Base-by-base conservation (phyloP, 2,113 vertebrate genomes). In the Camelus bactrianus region DNA sequence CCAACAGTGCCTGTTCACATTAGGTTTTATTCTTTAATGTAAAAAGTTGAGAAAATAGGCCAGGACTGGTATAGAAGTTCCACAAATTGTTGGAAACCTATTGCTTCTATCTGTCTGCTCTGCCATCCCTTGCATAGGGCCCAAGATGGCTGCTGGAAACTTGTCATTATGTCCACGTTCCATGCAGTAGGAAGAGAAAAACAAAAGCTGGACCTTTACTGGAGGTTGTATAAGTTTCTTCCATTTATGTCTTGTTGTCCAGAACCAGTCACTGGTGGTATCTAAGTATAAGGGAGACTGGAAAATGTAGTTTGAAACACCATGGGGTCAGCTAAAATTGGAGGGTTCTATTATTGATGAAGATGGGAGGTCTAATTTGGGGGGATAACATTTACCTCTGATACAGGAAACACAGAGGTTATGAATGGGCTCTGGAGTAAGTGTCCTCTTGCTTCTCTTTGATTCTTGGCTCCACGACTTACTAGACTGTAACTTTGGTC, bases 1-100 rank as follows among this genome's bases (percentile, higher is more conserved):
- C 94, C 54, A 94, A 72, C 85, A 93, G 60, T 89, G 48, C n/a
- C 60, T 95, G 24, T 97, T 91, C 89, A 93, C 48, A 76, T 65
- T 77, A 75, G 52, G 30, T 89, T 96, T 95, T 85, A 70, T 95
- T 84, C 16, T 94, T 94, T 75, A 16, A 52, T 26, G 12, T 94
- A 80, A 83, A 93, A 87, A 19, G 8, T 89, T 20, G 80, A n/a
- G 32, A 77, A 14, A 64, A 70, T 52, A 94, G 46, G 19, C 32
- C 11, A 85, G 50, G 15, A 87, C 35, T 94, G 46, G n/a, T 58
- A 52, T 17, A 17, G 48, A 69, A 64, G 7, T 46, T 46, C 0
- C 1, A 80, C 38, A 84, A 6, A 80, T 30, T 62, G n/a, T 69
- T 35, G 65, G 75, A 94, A 12, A 26, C 46, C 20, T 13, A 58